phyloP scores from a whole-genome alignment of 23 tunicate species.

The Trididemnum clinides region DNA sequence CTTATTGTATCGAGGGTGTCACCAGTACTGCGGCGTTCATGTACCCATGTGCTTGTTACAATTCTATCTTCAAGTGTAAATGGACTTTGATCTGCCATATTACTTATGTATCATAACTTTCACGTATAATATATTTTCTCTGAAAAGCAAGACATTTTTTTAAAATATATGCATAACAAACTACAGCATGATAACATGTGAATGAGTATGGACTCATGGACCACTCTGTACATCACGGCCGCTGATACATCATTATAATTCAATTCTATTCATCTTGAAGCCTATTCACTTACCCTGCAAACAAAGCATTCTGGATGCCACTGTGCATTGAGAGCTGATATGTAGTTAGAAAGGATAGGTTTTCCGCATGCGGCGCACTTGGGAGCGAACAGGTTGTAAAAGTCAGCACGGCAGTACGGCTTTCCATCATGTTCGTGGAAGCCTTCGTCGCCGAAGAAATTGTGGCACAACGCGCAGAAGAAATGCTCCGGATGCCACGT shows the following conservation, averaged over 20 bases:
- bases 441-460: slow-evolving; percentile 90
- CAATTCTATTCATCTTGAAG: too few species aligned
- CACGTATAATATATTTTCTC: not conserved
- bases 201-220: not conserved
- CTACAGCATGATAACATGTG: not conserved
- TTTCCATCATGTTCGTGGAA: slow-evolving; percentile 94
- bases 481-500: slow-evolving; percentile 98
- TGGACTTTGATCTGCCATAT: not conserved
- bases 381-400: slow-evolving; percentile 98
- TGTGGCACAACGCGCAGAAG: slow-evolving; percentile 96
- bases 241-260: too few species aligned
- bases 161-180: not conserved
- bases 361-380: slow-evolving; percentile 93
- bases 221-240: not conserved
- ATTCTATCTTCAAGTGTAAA: not conserved
- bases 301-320: slow-evolving; percentile 99
- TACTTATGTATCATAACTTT: not conserved
- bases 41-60: not conserved
- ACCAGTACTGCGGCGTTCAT: not conserved
- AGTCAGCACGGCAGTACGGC: slow-evolving; percentile 87
- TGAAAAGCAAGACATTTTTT: not conserved
- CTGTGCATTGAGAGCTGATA: slow-evolving; percentile 84
- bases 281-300: slow-evolving; percentile 93
- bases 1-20: not conserved
- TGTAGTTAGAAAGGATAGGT: slow-evolving; percentile 91